Evolutionary conservation across 2,888 invertebrate species (phyloP).

Genomic region (Patella caerulea): DNA sequence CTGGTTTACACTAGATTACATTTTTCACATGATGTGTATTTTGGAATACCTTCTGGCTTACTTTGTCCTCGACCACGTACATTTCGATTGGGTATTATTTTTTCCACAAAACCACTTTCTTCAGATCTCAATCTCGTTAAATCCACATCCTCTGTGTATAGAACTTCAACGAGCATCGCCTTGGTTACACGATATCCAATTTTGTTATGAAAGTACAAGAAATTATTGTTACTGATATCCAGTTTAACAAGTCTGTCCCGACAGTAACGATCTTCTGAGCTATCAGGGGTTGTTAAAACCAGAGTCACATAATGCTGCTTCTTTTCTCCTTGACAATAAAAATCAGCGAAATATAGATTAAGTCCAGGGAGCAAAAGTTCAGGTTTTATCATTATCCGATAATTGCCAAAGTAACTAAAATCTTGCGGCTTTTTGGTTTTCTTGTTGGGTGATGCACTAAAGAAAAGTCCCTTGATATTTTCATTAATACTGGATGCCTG

Average conservation of each 20-base stretch:
- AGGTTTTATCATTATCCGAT: conserved; percentile 31
- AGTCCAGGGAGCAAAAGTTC: conserved; percentile 16
- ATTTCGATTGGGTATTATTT: no score
- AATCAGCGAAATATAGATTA: conserved; percentile 66
- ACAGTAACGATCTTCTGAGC: conserved; percentile 30
- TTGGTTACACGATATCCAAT: background rate
- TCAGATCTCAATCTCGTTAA: no score
- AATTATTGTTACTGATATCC: conserved; percentile 28
- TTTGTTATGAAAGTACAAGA: conserved; percentile 20
- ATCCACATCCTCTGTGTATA: no score
- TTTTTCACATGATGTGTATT: no score
- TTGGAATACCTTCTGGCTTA: no score
- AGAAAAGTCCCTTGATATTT: conserved; percentile 17
- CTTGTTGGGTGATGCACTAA: conserved; percentile 6
- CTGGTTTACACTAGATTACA: no score
- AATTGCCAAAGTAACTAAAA: conserved; percentile 33
- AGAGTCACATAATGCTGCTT: conserved; percentile 65
- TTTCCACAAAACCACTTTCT: no score
- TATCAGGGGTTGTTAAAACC: conserved; percentile 42
- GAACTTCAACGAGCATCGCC: no score
- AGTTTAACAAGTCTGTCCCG: conserved; percentile 23
- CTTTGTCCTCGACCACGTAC: no score
- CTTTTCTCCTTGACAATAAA: conserved; percentile 63
- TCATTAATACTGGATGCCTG: conserved; percentile 13
- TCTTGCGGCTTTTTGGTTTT: conserved; percentile 39